Percentiles rank a stretch among this genome's conserved stretches.
These are phyloP conservation scores for Epinephelus cyanopodus DNA, from an alignment of 2,113 vertebrate species.

Conservation along the genomic window DNA sequence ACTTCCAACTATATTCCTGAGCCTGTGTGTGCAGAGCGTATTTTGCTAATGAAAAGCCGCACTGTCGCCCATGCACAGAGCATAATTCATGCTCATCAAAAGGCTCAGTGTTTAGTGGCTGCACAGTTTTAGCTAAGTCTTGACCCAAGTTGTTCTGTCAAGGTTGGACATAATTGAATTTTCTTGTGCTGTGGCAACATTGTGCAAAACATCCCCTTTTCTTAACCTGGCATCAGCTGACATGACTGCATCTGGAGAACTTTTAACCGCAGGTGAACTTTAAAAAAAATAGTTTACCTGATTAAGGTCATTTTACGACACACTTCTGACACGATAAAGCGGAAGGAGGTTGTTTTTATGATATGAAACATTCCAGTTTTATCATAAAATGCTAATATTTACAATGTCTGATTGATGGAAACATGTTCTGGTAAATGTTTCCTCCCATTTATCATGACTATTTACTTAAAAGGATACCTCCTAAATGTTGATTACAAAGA, in stretches of 20 bases:
- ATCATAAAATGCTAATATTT: constrained; percentile 60
- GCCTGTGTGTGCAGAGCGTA: constrained; percentile 40
- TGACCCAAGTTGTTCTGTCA: constrained; percentile 67
- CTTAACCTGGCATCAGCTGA: constrained; percentile 4
- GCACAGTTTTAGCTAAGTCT: constrained; percentile 43
- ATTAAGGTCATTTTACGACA: not conserved
- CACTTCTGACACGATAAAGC: not conserved
- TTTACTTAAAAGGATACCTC: not conserved
- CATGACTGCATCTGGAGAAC: not conserved
- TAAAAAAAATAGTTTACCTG: not conserved
- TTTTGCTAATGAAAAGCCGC: constrained; percentile 83
- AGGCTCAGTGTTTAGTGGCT: constrained; percentile 80
- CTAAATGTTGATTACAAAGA: not conserved
- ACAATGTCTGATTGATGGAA: constrained; percentile 11
- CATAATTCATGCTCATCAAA: constrained; percentile 79
- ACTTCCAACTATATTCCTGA: constrained; percentile 35
- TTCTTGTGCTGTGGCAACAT: constrained; percentile 51
- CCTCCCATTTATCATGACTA: constrained; percentile 10
- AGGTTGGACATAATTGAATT: constrained; percentile 73
- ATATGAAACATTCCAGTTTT: not conserved
- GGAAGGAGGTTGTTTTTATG: not conserved
- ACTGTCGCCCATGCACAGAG: constrained; percentile 76
- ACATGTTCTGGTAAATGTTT: constrained; percentile 10
- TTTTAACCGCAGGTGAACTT: not conserved
- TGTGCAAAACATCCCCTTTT: constrained; percentile 43